These are phyloP conservation scores for Chironomus tepperi DNA, from an alignment of 1,140 invertebrate genomes.

Conservation along the genomic window DNA sequence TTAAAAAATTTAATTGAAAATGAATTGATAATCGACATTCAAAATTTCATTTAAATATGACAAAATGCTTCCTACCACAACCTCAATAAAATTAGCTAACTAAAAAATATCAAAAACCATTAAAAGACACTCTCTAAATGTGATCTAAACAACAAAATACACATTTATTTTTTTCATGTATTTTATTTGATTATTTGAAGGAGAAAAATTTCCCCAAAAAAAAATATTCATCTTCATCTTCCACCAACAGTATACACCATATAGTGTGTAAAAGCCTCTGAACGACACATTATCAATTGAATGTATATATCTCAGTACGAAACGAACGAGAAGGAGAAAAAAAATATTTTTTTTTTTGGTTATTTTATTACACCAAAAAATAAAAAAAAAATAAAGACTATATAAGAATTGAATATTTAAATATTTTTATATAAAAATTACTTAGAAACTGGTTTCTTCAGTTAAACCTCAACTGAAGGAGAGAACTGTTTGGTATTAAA, in stretches of 20 bases:
- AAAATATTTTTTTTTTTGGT: not conserved
- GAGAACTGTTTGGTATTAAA: conserved; percentile 8
- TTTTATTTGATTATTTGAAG: no score
- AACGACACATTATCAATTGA: conserved; percentile 13
- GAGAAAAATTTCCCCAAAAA: not conserved
- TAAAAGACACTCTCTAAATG: conserved; percentile 13
- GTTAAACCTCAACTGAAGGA: not conserved
- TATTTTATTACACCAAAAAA: conserved; percentile 23
- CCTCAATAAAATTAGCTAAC: no score
- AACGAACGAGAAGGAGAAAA: not conserved
- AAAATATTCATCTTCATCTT: not conserved
- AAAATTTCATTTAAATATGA: no score
- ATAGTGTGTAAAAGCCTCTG: not conserved
- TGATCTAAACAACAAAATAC: conserved; percentile 13
- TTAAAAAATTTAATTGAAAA: no score
- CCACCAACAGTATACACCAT: no score
- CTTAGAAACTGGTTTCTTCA: conserved; percentile 21
- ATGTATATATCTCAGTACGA: not conserved
- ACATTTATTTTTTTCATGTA: not conserved
- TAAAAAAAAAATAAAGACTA: conserved; percentile 1
- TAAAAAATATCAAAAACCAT: not conserved
- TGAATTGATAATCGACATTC: no score
- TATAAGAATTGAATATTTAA: conserved; percentile 14
- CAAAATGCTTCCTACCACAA: no score
- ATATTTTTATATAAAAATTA: conserved; percentile 22